These are phyloP conservation scores for Botrylloides violaceus DNA, from an alignment of 23 tunicate species.

Conservation along the genomic window DNA sequence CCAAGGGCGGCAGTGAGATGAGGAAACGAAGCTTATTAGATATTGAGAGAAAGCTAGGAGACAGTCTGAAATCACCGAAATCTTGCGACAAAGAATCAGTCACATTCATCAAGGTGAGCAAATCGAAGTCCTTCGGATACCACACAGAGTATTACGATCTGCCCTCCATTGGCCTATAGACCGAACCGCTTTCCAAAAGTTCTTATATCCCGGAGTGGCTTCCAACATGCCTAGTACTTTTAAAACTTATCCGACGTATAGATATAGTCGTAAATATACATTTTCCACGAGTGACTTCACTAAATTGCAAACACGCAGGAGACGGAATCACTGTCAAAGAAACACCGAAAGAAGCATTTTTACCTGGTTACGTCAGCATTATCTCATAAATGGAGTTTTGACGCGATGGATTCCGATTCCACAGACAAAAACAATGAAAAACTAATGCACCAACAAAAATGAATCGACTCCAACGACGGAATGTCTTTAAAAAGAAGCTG, in stretches of 20 bases:
- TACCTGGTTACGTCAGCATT: slow-evolving; percentile 33
- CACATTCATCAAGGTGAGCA: background rate
- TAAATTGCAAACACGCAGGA: too few relatives aligned
- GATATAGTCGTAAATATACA: too few relatives aligned
- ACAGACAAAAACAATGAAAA: slow-evolving; percentile 20
- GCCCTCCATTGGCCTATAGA: too few relatives aligned
- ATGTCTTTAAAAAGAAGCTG: too few relatives aligned
- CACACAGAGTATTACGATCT: too few relatives aligned
- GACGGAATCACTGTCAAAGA: background rate
- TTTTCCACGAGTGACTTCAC: too few relatives aligned
- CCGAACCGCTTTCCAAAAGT: too few relatives aligned
- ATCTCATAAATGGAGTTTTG: slow-evolving; percentile 54
- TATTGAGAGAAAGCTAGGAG: slow-evolving; percentile 16
- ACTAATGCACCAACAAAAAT: too few relatives aligned
- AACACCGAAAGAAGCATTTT: slow-evolving; percentile 22
- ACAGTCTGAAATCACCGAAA: background rate
- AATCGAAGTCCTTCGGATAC: background rate
- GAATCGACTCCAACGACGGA: too few relatives aligned
- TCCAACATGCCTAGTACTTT: too few relatives aligned
- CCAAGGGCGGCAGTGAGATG: background rate
- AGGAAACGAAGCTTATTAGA: slow-evolving; percentile 15
- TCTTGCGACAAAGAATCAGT: background rate
- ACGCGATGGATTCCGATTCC: slow-evolving; percentile 45
- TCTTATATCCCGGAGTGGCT: too few relatives aligned
- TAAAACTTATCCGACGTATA: too few relatives aligned